Conservation (phyloP, 2,888 invertebrate genomes). For the Troides oblongomaculatus region DNA sequence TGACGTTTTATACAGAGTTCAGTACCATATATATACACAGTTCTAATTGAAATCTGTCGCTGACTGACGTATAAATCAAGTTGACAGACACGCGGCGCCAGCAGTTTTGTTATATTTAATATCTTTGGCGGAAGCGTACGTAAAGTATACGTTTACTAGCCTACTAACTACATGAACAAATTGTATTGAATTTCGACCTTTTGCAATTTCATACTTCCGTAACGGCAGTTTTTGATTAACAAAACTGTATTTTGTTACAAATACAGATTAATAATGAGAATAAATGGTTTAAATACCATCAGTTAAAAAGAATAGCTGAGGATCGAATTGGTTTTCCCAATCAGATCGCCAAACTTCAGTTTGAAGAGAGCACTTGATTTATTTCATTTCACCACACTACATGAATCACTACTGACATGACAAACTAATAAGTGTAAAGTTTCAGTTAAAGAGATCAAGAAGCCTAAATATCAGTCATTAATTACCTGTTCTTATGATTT, state of each 20-base stretch:
- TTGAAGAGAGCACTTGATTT: too few relatives aligned
- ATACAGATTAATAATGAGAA: too few relatives aligned
- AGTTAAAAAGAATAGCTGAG: too few relatives aligned
- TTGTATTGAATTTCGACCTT: constrained; percentile 12
- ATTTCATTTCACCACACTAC: too few relatives aligned
- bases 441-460: too few relatives aligned
- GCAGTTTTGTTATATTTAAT: constrained; percentile 24
- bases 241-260: background rate
- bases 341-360: too few relatives aligned
- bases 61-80: constrained; percentile 30
- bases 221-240: background rate
- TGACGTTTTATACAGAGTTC: constrained; percentile 20
- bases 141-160: constrained; percentile 15
- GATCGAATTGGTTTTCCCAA: too few relatives aligned
- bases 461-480: too few relatives aligned
- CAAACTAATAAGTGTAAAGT: too few relatives aligned
- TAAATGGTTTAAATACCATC: too few relatives aligned
- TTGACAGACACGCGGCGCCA: constrained; percentile 23
- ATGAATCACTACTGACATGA: too few relatives aligned
- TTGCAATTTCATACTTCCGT: constrained; percentile 1
- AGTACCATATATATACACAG: constrained; percentile 30
- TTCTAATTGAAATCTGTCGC: constrained; percentile 41
- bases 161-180: background rate
- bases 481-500: too few relatives aligned
- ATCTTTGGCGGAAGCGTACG: constrained; percentile 17